Conservation (phyloP, 2,113 vertebrate species). For the Sphyrna mokarran region DNA sequence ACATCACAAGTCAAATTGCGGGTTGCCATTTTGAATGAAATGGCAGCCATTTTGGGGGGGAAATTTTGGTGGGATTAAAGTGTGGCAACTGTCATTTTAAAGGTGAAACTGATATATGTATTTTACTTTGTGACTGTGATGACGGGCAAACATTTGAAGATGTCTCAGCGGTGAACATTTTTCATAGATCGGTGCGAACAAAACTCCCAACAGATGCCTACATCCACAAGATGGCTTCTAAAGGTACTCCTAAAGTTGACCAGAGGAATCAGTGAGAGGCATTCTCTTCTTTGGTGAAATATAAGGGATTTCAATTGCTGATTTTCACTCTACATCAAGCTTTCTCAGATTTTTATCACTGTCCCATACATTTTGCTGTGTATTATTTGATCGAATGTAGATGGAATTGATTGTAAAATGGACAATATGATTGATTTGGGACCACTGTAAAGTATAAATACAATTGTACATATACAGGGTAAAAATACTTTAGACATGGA, state of each 20-base stretch:
- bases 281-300: neutral
- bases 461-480: neutral
- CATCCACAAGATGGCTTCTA: neutral
- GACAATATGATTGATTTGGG: neutral
- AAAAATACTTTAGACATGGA: neutral
- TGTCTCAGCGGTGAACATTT: too few species aligned
- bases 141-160: too few species aligned
- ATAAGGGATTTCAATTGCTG: neutral
- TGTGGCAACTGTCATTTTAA: too few species aligned
- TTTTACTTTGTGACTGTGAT: too few species aligned
- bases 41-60: neutral
- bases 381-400: neutral
- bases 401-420: neutral
- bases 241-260: neutral
- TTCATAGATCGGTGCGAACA: neutral
- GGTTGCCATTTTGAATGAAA: neutral
- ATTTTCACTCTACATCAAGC: neutral
- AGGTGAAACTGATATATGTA: too few species aligned
- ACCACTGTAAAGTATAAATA: neutral
- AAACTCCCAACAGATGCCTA: neutral
- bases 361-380: neutral
- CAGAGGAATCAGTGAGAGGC: neutral
- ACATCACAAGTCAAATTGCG: neutral
- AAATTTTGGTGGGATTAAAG: too few species aligned
- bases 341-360: neutral